phyloP scores from a whole-genome alignment of 2,888 invertebrate genomes.

The Priocnemis perturbator region DNA sequence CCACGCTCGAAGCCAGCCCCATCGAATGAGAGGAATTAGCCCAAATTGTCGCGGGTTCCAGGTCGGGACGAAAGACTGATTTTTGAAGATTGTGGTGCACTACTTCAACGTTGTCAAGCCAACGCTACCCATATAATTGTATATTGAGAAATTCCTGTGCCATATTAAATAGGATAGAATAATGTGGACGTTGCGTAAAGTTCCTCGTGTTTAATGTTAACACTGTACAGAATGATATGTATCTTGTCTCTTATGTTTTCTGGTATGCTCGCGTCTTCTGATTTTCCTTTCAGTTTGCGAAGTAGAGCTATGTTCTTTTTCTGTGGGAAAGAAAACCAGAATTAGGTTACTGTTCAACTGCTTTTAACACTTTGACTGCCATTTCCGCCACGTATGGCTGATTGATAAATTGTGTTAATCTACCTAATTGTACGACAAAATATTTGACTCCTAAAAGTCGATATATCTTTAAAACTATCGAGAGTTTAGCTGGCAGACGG shows the following conservation, averaged over 20 bases:
- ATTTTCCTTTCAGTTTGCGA: slow-evolving; percentile 30
- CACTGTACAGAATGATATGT: slow-evolving; percentile 21
- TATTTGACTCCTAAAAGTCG: too few species aligned
- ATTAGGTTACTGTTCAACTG: neutral
- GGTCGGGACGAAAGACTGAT: slow-evolving; percentile 7
- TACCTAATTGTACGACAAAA: too few species aligned
- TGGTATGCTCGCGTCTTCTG: slow-evolving; percentile 20
- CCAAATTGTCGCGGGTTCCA: too few species aligned
- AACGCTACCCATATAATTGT: neutral
- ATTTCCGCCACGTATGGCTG: neutral
- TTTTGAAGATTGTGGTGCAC: neutral
- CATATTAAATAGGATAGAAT: slow-evolving; percentile 1
- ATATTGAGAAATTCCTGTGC: neutral
- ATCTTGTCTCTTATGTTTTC: slow-evolving; percentile 21
- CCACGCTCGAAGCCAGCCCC: too few species aligned
- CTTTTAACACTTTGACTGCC: neutral
- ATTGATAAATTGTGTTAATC: too few species aligned
- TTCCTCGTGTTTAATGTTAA: too few species aligned
- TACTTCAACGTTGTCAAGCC: neutral
- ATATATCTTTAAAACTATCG: too few species aligned
- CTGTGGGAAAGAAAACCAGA: slow-evolving; percentile 33
- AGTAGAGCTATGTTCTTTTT: slow-evolving; percentile 42
- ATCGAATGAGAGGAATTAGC: neutral
- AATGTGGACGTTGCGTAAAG: neutral
- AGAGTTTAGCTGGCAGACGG: too few species aligned